Percentiles rank a stretch among this genome's conserved stretches.
Conservation (phyloP, 2,888 invertebrate genomes). For the Thelaira solivaga region DNA sequence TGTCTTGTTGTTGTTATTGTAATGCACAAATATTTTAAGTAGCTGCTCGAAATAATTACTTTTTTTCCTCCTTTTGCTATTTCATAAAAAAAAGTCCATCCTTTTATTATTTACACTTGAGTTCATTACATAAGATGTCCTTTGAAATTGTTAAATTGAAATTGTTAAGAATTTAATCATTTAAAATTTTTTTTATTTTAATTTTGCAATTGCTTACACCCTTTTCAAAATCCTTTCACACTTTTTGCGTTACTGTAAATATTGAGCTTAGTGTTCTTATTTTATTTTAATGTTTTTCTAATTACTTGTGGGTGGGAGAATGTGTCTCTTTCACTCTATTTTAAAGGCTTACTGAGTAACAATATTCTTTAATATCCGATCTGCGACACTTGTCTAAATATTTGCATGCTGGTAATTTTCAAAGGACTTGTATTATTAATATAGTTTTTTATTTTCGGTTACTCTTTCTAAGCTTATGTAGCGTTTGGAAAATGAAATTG, state of each 20-base stretch:
- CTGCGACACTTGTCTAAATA: background rate
- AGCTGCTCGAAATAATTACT: conserved; percentile 54
- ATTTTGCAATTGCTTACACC: background rate
- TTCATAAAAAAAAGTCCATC: background rate
- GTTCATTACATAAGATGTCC: background rate
- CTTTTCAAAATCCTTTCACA: background rate
- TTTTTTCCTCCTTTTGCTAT: background rate
- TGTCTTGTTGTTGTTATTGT: background rate
- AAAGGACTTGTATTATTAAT: too few species aligned
- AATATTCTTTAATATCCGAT: background rate
- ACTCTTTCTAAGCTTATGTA: too few species aligned
- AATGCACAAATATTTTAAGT: conserved; percentile 45
- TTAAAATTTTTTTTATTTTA: background rate
- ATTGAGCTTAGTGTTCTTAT: background rate
- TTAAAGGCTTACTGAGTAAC: background rate
- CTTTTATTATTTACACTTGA: background rate
- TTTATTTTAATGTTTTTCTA: background rate
- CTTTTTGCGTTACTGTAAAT: background rate
- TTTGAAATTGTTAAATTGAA: background rate
- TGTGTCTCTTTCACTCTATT: background rate
- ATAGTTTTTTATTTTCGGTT: too few species aligned
- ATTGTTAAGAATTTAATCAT: background rate
- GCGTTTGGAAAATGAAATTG: too few species aligned
- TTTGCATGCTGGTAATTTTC: too few species aligned
- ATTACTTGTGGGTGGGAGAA: background rate